Base-by-base conservation (phyloP, 1,140 invertebrate genomes). In the Muscidifurax raptorellus region DNA sequence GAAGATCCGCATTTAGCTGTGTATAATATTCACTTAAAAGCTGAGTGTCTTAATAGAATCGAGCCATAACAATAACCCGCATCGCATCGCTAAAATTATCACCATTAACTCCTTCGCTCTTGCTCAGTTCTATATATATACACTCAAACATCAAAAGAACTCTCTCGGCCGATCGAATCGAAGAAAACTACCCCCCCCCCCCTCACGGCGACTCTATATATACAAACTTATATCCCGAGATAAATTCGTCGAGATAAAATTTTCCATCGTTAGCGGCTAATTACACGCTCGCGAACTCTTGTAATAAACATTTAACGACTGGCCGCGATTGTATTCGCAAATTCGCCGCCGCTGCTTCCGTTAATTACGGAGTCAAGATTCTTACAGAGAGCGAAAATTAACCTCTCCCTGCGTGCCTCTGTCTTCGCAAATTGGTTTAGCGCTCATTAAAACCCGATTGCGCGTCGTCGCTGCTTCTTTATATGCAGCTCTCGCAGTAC, bases 301-400 rank as follows among this genome's bases (percentile, higher is more conserved):
- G 40, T 83, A 76, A 83, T 83, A 77, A 83, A 83, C 81, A 47
- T 28, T 83, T 80, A 67, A 80, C 66, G 66, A 71, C 66, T 52
- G 27, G n/a, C 32, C 71, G n/a, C 64, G 82, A 83, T 83, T 83
- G 82, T 71, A 36, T 64, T 69, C 82, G 74, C 27, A 71, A 67
- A 78, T 83, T 78, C 25, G 32, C 75, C 18, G 13, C 36, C 36
- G 81, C 81, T 77, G 81, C 81, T 77, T 71, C 74, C 74, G 74
- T 83, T 83, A 83, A 83, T 83, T 83, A 83, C 22, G 12, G 47
- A 83, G 72, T 76, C 81, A 76, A 66, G 71, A 67, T 64, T 47
- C 32, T 82, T 76, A 76, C 81, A 75, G 66, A 0, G 36, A 76
- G 72, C 81, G 44, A 82, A 76, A 82, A 75, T 76, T 40, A 82